Evolutionary conservation across 2,113 vertebrate genomes (phyloP), one percentile per base, ranked within the genome.

Genomic region (Spilogale gracilis): DNA sequence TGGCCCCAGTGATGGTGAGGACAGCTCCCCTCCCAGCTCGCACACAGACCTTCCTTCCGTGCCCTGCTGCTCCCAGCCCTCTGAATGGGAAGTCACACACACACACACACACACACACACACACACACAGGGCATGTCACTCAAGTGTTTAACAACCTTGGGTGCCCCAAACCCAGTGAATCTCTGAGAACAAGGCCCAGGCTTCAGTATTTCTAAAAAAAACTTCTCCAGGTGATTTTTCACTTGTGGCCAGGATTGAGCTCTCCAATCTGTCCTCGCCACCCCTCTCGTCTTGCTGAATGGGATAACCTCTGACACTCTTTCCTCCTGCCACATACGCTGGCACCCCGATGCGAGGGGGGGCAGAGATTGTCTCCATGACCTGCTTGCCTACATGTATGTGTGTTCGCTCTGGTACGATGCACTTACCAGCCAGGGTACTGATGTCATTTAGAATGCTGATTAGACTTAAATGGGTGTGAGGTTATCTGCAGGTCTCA

Each of bases 61-160:
- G 1, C 4, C 30, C 27, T 0, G 0, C 2, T 13, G 14, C 14
- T 5, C 0, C 2, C 1, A 4, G 14, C 13, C 27, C 4, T 3
- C 17, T 23, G 11, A 9, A 5, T 12, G 0, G 18, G 48, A 89
- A 74, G 11, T 25, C 23, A 20, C 8, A 18, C 18, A 74, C 27
- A 21, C 7, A 2, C 7, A 38, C 38, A 38, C 23, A 20, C 8
- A 20, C 8, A 74, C 27, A 21, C 7, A 2, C 7, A 38, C 23
- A 20, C 8, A 18, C 18, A 74, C 27, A 21, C 7, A 2, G 5
- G 1, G 23, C 43, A 11, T 23, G 30, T 13, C 2, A 38, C 27
- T 32, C n/a, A 63, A 18, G 54, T 54, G 17, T 27, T 82, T 30
- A 10, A 58, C 25, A 65, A 52, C 8, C 20, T 18, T 0, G 1